Base-by-base conservation (phyloP, 2,113 vertebrate species). In the human (Homo sapiens) region DNA sequence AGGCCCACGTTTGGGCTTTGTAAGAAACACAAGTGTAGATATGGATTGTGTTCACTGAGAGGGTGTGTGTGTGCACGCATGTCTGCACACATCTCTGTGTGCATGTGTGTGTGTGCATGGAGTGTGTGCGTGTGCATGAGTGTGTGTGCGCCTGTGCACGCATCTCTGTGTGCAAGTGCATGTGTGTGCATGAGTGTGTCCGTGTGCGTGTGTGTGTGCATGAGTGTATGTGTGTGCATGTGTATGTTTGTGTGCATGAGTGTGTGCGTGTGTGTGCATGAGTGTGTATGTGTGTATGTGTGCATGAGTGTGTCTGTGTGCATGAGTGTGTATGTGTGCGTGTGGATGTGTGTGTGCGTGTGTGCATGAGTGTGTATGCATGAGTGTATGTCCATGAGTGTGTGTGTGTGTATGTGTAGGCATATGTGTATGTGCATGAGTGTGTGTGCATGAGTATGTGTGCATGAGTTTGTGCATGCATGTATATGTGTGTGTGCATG, bases 211-310 rank as follows among this genome's bases (percentile, higher is more conserved):
- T 25, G 57, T 25, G 6, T 25, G 57, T 25, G 6, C 8, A 7
- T 59, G 22, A 23, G 8, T 59, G 8, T 59, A 22, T 57, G 20
- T 57, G 4, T 52, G 50, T 16, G 4, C 5, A 16, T 52, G 50
- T 52, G 50, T 52, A 2, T 45, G 23, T 1, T 1, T 6, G 3
- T 30, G 5, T 5, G 57, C 8, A 20, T 30, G 12, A 1, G 1
- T 25, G 22, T 59, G 22, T 23, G 22, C 22, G 5, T 52, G 13
- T 22, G n/a, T 52, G 45, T 11, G 10, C 14, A 30, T 45, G 20
- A 23, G 8, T 23, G 57, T 35, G 27, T 0, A 0, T 14, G 3
- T 1, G 2, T 8, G 1, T 30, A 3, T n/a, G 57, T 35, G n/a
- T 6, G 43, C 55, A 57, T 8, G 55, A 20, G 55, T 57, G 7